Conservation (phyloP, 2,113 vertebrate species). For the Alligator sinensis region DNA sequence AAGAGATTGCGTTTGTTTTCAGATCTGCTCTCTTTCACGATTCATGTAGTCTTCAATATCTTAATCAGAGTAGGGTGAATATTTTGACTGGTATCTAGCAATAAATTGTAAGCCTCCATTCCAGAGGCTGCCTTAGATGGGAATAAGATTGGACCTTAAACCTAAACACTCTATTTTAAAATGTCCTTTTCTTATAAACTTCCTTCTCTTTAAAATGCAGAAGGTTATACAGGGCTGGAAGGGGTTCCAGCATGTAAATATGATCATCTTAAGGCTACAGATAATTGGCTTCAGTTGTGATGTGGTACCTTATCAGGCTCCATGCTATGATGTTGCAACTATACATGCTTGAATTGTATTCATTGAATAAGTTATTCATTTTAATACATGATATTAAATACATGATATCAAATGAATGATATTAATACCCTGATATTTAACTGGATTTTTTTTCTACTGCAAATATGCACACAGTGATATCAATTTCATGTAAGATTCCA, state of each 20-base stretch:
- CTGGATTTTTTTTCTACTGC: neutral
- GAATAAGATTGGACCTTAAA: neutral
- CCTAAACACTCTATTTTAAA: neutral
- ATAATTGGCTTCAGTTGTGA: neutral
- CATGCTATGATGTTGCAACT: neutral
- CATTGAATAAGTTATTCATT: neutral
- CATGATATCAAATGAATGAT: too few species aligned
- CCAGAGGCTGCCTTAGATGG: neutral
- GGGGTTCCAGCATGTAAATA: neutral
- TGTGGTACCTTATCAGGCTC: neutral
- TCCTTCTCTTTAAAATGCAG: neutral
- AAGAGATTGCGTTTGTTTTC: conserved; percentile 7
- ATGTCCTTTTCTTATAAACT: neutral
- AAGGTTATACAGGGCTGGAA: rapidly evolving
- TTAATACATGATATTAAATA: neutral
- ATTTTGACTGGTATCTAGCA: neutral
- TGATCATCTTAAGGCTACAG: too few species aligned
- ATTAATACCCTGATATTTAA: too few species aligned
- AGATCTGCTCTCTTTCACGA: neutral
- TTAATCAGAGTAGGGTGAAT: neutral
- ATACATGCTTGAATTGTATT: rapidly evolving
- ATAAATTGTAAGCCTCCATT: neutral
- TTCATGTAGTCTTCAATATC: neutral
- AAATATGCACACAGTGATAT: neutral
- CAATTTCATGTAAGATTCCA: neutral